phyloP scores from a whole-genome alignment of 53 echinoderm and acorn worm genomes.

The Glandiceps talaboti region DNA sequence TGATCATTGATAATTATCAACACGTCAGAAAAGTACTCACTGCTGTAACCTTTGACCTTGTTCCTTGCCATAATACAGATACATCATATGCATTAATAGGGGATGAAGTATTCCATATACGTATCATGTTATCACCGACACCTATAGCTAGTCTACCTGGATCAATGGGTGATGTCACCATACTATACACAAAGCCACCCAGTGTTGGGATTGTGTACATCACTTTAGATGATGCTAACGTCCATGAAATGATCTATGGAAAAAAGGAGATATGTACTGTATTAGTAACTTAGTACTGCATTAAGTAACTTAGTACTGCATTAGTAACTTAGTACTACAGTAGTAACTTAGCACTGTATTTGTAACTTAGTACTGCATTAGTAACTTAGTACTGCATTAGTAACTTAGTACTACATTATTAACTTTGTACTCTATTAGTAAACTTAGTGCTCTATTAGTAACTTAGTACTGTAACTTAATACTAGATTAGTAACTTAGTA shows the following conservation, averaged over 20 bases:
- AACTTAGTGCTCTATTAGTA: too few relatives aligned
- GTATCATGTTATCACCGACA: slow-evolving; percentile 84
- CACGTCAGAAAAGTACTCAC: slow-evolving; percentile 27
- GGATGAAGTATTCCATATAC: slow-evolving; percentile 65
- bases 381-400: too few relatives aligned
- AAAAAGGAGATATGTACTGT: not conserved
- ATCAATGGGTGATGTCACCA: slow-evolving; percentile 57
- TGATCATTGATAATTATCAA: too few relatives aligned
- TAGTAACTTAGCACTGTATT: too few relatives aligned
- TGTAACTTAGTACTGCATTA: too few relatives aligned
- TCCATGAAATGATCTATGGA: slow-evolving; percentile 72
- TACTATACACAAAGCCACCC: slow-evolving; percentile 79
- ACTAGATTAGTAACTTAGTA: too few relatives aligned
- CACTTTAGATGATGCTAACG: slow-evolving; percentile 17
- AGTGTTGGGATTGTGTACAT: slow-evolving; percentile 61
- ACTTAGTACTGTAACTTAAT: too few relatives aligned
- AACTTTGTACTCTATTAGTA: too few relatives aligned
- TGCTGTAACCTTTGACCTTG: slow-evolving; percentile 82
- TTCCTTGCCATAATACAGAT: slow-evolving; percentile 74
- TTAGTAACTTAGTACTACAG: too few relatives aligned
- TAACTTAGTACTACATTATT: too few relatives aligned
- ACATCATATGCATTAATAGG: slow-evolving; percentile 29
- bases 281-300: too few relatives aligned
- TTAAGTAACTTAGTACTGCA: too few relatives aligned
- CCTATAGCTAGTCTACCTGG: slow-evolving; percentile 65